Conservation (phyloP, 2,888 invertebrate genomes). For the Metellina segmentata region DNA sequence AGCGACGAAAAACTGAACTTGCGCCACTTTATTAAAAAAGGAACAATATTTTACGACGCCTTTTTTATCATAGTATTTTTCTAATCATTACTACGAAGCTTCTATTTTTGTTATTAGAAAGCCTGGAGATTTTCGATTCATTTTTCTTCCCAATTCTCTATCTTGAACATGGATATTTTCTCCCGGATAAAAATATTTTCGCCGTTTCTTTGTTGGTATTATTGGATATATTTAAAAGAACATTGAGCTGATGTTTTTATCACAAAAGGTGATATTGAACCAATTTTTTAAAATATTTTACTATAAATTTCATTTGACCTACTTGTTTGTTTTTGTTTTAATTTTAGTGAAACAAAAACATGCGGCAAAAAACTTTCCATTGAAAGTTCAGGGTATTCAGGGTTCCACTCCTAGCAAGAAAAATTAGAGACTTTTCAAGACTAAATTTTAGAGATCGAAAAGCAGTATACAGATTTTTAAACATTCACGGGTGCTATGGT, state of each 20-base stretch:
- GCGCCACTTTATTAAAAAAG: constrained; percentile 32
- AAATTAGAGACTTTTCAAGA: too few species aligned
- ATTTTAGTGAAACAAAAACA: too few species aligned
- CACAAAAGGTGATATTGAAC: too few species aligned
- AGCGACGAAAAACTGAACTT: constrained; percentile 51
- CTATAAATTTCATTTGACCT: too few species aligned
- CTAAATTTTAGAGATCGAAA: too few species aligned
- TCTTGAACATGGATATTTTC: background rate
- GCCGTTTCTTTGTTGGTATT: background rate
- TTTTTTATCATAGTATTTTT: constrained; percentile 9
- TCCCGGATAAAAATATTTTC: background rate
- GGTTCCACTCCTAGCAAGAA: too few species aligned
- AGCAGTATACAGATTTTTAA: too few species aligned
- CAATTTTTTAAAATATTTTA: too few species aligned
- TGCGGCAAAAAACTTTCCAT: too few species aligned
- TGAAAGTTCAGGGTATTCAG: too few species aligned
- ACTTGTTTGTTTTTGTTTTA: too few species aligned
- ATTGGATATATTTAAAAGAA: background rate
- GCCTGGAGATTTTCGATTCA: background rate
- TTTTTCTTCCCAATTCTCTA: background rate
- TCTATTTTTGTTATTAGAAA: background rate
- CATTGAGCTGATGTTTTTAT: background rate
- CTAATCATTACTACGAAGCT: constrained; percentile 23
- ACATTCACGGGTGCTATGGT: too few species aligned
- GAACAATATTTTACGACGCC: background rate